These are phyloP conservation scores for Syrista parreyssii DNA, from an alignment of 2,888 invertebrate genomes.

Conservation along the genomic window DNA sequence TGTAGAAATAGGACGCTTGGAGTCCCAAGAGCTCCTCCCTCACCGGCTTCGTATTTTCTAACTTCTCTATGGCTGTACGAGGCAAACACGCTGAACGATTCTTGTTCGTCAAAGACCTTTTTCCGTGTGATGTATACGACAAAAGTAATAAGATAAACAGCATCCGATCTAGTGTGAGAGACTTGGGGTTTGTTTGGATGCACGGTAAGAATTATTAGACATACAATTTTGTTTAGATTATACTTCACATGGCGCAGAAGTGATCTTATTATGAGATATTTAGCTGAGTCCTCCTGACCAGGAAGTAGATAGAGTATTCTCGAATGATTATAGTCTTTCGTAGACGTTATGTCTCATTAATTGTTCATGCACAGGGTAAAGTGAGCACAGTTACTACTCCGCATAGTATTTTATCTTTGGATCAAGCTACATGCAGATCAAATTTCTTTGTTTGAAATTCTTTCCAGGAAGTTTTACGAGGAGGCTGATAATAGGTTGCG, in stretches of 20 bases:
- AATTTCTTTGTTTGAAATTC: background rate
- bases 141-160: background rate
- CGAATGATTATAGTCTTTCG: background rate
- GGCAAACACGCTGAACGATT: background rate
- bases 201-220: background rate
- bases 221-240: background rate
- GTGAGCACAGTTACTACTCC: background rate
- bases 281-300: background rate
- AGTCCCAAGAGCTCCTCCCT: conserved; percentile 31
- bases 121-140: background rate
- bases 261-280: background rate
- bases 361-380: background rate
- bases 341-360: background rate
- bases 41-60: conserved; percentile 19
- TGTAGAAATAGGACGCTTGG: conserved; percentile 53
- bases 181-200: background rate
- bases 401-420: background rate
- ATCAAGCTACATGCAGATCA: background rate
- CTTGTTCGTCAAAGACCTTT: background rate
- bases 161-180: background rate
- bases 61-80: conserved; percentile 9
- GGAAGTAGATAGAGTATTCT: background rate
- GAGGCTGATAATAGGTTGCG: background rate
- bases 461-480: conserved; percentile 10
- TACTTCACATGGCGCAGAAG: background rate